phyloP scores from a whole-genome alignment of 2,113 vertebrate genomes.

The Rattus norvegicus region GRCr8 NC_086020.1:29335001-29335500 shows the following conservation, averaged over 20 bases:
- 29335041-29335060: too few relatives aligned
- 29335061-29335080: not conserved
- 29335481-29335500: constrained; percentile 15
- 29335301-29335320: constrained; percentile 92
- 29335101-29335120: too few relatives aligned
- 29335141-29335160: too few relatives aligned
- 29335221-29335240: not conserved
- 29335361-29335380: constrained; percentile 85
- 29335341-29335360: constrained; percentile 86
- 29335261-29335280: too few relatives aligned
- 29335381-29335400: constrained; percentile 91
- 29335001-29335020: not conserved
- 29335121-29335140: too few relatives aligned
- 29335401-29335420: constrained; percentile 87
- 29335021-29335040: not conserved
- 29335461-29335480: constrained; percentile 77
- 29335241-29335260: not conserved
- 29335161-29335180: too few relatives aligned
- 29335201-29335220: too few relatives aligned
- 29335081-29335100: too few relatives aligned
- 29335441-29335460: constrained; percentile 88
- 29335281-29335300: constrained; percentile 82
- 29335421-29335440: constrained; percentile 86
- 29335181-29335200: too few relatives aligned
- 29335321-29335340: constrained; percentile 61